These are phyloP conservation scores for Xanthorhoe designata DNA, from an alignment of 2,888 invertebrate genomes.

Conservation along the genomic window DNA sequence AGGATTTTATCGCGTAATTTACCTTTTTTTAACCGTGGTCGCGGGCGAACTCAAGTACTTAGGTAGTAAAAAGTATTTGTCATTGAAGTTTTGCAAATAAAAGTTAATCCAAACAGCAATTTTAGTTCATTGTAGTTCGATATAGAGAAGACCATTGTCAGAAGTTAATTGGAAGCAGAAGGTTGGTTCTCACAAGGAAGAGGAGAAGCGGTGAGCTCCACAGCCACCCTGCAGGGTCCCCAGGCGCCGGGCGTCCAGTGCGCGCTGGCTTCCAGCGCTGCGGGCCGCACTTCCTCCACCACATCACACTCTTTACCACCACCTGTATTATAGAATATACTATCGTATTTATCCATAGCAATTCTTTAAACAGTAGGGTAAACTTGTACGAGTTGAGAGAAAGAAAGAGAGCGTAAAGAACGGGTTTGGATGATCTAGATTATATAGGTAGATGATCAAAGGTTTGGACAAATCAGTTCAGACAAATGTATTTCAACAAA, in stretches of 20 bases:
- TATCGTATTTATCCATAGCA: no score
- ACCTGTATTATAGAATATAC: slow-evolving; percentile 52
- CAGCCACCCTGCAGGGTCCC: slow-evolving; percentile 76
- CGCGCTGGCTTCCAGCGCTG: slow-evolving; percentile 76
- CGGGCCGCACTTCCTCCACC: slow-evolving; percentile 76
- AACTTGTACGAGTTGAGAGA: neutral
- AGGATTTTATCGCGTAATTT: no score
- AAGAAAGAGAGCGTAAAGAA: neutral
- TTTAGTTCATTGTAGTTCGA: no score
- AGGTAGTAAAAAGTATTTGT: no score
- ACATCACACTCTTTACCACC: slow-evolving; percentile 79
- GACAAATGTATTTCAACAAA: no score
- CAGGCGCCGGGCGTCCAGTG: slow-evolving; percentile 85
- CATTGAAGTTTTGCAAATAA: no score
- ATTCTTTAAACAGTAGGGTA: no score
- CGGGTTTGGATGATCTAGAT: neutral
- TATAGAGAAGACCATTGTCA: neutral
- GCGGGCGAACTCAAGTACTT: no score
- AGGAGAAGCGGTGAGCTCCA: slow-evolving; percentile 65
- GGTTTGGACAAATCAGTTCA: no score
- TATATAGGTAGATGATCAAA: no score
- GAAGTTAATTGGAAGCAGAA: neutral
- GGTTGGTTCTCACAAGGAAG: slow-evolving; percentile 45
- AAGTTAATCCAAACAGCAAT: no score
- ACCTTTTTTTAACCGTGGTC: no score